Evolutionary conservation across 2,113 vertebrate species (phyloP), one percentile per base, ranked within the genome.

Genomic region (Zosterops japonicus): DNA sequence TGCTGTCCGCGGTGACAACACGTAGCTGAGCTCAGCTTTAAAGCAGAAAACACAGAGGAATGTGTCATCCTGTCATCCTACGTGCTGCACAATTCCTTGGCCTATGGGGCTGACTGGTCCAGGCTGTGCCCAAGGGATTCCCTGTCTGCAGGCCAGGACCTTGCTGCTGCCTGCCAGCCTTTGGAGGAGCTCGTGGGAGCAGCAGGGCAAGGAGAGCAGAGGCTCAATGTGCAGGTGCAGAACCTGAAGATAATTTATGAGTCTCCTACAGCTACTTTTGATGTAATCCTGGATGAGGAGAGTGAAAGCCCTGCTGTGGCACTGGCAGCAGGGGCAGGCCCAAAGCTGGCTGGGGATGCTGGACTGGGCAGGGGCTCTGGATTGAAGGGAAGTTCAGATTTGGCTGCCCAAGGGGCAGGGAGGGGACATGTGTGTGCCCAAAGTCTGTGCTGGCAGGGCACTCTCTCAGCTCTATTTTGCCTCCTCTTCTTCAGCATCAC

Each of bases 81-180:
- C 3, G 95, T 97, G 44, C 91, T 98, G 67, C 98, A 99, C 96
- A 98, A 98, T 78, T 99, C 99, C 5, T 86, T 99, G 94, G 98
- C 99, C 5, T 99, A 99, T 0, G 99, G 99, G 55, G 99, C 98
- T 1, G 99, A 99, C 97, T 99, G 99, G 99, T 99, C 98, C 19
- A 97, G 97, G 80, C 91, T 99, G 27, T 95, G 96, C 11, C 97
- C 98, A 0, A 50, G 6, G 61, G 96, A 97, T 49, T 78, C 84
- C 63, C 44, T 90, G 25, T 11, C 89, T 8, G 53, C 28, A 8
- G 7, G 42, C 4, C 83, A 94, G 92, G 31, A 92, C 93, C 29
- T 71, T 55, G 71, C 91, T 96, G 81, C 97, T 68, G n/a, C 5
- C 3, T 33, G 89, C 33, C 91, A 35, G 23, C n/a, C 64, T 36